Percentiles rank a stretch among this genome's conserved stretches.
Evolutionary conservation across 2,797 vertebrate genomes (phyloP).

Genomic region (Anomalospiza imberbis): DNA sequence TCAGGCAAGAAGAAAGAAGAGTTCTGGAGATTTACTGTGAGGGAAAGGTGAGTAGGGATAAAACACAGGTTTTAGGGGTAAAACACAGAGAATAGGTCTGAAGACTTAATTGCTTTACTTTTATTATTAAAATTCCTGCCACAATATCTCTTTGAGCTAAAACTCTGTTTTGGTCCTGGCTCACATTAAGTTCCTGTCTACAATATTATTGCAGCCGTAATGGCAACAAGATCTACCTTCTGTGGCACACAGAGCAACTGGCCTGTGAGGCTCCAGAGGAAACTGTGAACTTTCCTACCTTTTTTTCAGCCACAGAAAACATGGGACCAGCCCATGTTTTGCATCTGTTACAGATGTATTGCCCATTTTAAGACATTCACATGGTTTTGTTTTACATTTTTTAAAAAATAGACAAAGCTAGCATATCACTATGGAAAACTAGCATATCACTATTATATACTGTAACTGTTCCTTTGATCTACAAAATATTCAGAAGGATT

Average conservation of each 20-base stretch:
- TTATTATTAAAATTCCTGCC: neutral
- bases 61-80: neutral
- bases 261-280: neutral
- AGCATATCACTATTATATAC: neutral
- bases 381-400: neutral
- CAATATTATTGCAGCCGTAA: neutral
- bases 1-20: neutral
- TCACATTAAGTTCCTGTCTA: neutral
- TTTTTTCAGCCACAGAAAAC: neutral
- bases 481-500: neutral
- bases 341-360: neutral
- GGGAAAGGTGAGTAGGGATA: neutral
- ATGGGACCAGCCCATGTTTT: neutral
- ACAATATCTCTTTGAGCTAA: neutral
- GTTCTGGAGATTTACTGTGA: neutral
- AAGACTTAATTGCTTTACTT: neutral
- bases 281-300: neutral
- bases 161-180: neutral
- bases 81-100: neutral
- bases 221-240: neutral
- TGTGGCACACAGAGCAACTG: neutral
- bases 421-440: neutral
- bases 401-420: neutral
- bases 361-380: neutral
- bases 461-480: neutral